These are phyloP conservation scores for Heliconius charithonia DNA, from an alignment of 2,888 invertebrate genomes.

Conservation along the genomic window DNA sequence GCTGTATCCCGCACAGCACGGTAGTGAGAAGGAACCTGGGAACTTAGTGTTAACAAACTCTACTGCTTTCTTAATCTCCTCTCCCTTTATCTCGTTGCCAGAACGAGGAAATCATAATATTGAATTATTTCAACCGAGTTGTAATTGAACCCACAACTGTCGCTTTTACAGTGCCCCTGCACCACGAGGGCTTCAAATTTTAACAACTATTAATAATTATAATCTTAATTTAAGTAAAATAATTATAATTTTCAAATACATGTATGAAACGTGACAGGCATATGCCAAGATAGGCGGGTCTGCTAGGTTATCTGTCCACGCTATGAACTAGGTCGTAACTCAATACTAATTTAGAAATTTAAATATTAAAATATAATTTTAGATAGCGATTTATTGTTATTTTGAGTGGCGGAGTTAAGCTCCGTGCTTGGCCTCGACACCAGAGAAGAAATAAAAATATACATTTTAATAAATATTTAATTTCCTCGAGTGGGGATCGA, in stretches of 20 bases:
- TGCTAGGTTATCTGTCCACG: conserved; percentile 1
- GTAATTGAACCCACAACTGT: background rate
- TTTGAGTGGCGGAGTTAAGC: no score
- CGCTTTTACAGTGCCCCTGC: background rate
- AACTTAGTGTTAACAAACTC: no score
- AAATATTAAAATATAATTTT: background rate
- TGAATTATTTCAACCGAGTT: no score
- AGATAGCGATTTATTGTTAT: background rate
- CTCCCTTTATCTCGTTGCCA: no score
- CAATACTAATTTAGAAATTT: conserved; percentile 3
- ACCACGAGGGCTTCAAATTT: background rate
- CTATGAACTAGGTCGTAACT: conserved; percentile 17
- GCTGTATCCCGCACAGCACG: background rate
- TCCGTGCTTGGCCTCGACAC: background rate
- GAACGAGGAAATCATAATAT: no score
- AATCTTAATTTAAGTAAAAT: background rate
- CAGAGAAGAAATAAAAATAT: no score
- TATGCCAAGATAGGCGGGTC: conserved; percentile 17
- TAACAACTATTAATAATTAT: background rate
- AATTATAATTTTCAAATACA: conserved; percentile 8
- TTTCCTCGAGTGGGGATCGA: no score
- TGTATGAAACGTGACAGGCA: conserved; percentile 7
- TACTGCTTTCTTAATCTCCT: no score
- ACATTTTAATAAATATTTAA: no score
- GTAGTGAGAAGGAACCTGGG: no score